phyloP scores from a whole-genome alignment of 2,113 vertebrate genomes.

The Sylvicapra grimmia region DNA sequence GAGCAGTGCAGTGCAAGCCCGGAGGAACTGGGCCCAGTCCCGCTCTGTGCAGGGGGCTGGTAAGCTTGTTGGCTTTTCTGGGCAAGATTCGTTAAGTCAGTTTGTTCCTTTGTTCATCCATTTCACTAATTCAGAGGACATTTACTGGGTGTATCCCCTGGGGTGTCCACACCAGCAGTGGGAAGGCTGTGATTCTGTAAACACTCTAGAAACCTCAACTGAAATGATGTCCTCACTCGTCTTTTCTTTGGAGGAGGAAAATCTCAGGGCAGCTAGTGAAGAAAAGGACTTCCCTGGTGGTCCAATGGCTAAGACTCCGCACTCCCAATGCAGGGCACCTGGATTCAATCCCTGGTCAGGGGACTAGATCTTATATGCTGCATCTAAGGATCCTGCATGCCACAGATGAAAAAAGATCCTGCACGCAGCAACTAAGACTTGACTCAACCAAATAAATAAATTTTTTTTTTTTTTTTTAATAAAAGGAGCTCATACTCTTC shows the following conservation, averaged over 20 bases:
- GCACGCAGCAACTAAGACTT: not conserved
- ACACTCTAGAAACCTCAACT: not conserved
- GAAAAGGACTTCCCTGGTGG: not conserved
- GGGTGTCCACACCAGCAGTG: not conserved
- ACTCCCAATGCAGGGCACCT: not conserved
- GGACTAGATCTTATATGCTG: not conserved
- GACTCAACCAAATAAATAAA: not conserved
- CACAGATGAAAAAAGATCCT: rapidly evolving
- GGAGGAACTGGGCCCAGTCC: not conserved
- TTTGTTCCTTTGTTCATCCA: not conserved
- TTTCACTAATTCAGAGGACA: not conserved
- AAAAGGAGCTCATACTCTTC: not conserved
- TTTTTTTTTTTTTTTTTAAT: not conserved
- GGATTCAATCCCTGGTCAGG: not conserved
- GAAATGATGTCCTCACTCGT: not conserved
- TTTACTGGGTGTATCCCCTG: not conserved
- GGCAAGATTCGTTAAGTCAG: not conserved
- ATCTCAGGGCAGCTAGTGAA: not conserved
- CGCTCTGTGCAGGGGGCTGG: not conserved
- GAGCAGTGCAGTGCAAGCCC: not conserved
- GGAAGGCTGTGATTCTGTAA: not conserved
- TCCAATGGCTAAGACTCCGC: not conserved
- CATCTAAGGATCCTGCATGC: not conserved
- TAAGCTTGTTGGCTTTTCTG: not conserved
- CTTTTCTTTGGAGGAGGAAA: not conserved